Conservation (phyloP, 2,797 vertebrate genomes). For the Poeciliopsis infans region DNA sequence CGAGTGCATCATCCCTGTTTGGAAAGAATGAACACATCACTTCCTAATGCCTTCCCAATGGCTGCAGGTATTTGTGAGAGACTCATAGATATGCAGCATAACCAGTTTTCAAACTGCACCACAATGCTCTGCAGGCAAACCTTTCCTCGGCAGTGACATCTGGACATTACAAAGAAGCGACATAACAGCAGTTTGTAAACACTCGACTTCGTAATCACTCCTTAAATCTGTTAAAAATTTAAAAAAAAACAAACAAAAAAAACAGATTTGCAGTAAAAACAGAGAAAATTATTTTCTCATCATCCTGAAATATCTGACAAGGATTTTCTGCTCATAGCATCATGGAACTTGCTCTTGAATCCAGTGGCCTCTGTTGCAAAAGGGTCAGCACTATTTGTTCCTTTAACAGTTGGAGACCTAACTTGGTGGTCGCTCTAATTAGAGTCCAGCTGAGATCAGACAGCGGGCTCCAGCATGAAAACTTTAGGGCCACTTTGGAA, state of each 20-base stretch:
- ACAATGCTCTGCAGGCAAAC: slow-evolving; percentile 34
- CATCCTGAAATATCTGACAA: slow-evolving; percentile 30
- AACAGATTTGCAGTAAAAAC: slow-evolving; percentile 26
- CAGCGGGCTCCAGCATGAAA: slow-evolving; percentile 53
- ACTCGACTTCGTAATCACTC: slow-evolving; percentile 29
- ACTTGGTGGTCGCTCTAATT: slow-evolving; percentile 66
- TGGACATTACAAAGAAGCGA: slow-evolving; percentile 44
- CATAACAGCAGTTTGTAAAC: slow-evolving; percentile 52
- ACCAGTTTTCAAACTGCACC: slow-evolving; percentile 62
- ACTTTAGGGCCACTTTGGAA: slow-evolving; percentile 64
- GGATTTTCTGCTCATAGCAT: slow-evolving; percentile 25
- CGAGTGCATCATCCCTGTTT: slow-evolving; percentile 74
- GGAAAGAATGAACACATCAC: slow-evolving; percentile 81
- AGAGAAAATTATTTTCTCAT: slow-evolving; percentile 36
- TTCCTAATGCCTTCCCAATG: slow-evolving; percentile 80
- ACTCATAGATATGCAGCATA: slow-evolving; percentile 58
- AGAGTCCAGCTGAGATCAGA: slow-evolving; percentile 73
- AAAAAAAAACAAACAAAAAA: not conserved
- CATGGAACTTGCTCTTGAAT: slow-evolving; percentile 27
- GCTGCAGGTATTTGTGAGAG: slow-evolving; percentile 75
- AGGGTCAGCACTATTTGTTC: slow-evolving; percentile 57
- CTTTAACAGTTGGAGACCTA: slow-evolving; percentile 48
- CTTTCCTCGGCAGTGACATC: slow-evolving; percentile 35
- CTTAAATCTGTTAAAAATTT: slow-evolving; percentile 16
- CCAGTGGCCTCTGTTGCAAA: slow-evolving; percentile 46